These are phyloP conservation scores for Calliopum simillimum DNA, from an alignment of 2,888 invertebrate genomes.

Conservation along the genomic window DNA sequence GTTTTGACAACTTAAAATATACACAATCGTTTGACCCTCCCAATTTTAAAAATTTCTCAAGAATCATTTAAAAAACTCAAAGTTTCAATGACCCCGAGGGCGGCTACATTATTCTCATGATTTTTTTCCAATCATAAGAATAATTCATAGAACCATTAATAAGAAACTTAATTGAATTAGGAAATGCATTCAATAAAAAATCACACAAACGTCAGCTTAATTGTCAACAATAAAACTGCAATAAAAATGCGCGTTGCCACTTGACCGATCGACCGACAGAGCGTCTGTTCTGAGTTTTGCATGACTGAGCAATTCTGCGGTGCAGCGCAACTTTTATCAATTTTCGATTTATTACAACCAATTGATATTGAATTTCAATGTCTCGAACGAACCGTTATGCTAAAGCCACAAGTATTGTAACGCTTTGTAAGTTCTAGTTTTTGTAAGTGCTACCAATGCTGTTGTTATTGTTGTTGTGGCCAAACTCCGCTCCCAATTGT, in stretches of 20 bases:
- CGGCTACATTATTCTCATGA: too few relatives aligned
- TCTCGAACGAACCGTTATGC: background rate
- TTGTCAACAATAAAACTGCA: conserved; percentile 18
- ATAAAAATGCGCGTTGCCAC: conserved; percentile 4
- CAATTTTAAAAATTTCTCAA: background rate
- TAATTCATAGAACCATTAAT: background rate
- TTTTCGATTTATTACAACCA: background rate
- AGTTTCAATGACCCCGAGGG: background rate
- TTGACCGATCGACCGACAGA: background rate
- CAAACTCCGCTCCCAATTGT: background rate
- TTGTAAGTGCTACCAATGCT: background rate
- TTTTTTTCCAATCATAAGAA: too few relatives aligned
- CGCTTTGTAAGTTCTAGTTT: background rate
- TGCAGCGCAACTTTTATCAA: conserved; percentile 4
- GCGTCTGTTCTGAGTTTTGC: background rate
- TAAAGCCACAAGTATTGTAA: background rate
- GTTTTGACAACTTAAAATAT: too few relatives aligned
- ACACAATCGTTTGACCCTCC: too few relatives aligned
- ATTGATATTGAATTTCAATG: background rate
- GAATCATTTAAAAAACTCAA: background rate
- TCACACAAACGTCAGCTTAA: background rate
- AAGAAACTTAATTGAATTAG: conserved; percentile 20
- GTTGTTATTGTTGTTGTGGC: conserved; percentile 3
- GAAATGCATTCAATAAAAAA: conserved; percentile 15
- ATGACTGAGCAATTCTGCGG: conserved; percentile 29